Evolutionary conservation across 2,113 vertebrate genomes (phyloP).

Genomic region (Ameiurus melas): DNA sequence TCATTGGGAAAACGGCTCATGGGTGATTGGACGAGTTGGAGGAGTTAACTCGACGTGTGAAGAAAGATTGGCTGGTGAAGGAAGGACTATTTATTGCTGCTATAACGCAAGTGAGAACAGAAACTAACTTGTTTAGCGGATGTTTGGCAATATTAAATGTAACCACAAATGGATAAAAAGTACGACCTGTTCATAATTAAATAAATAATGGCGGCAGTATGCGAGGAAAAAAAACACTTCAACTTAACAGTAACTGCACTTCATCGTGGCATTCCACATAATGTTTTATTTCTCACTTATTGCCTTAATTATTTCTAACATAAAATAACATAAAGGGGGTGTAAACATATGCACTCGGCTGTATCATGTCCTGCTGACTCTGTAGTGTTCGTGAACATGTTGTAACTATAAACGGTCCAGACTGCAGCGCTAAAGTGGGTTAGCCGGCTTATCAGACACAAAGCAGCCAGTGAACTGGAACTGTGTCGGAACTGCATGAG

Average conservation of each 20-base stretch:
- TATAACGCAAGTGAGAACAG: background rate
- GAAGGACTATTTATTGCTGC: background rate
- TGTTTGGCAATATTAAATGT: background rate
- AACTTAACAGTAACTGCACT: background rate
- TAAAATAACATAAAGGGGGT: no score
- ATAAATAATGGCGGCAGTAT: background rate
- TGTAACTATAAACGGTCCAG: background rate
- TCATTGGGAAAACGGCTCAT: background rate
- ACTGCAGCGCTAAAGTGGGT: constrained; percentile 28
- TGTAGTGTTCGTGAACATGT: background rate
- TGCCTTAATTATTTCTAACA: no score
- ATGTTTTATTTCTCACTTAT: background rate
- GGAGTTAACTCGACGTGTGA: background rate
- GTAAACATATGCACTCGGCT: background rate
- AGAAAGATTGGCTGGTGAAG: background rate
- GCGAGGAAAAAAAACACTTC: background rate
- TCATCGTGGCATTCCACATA: background rate
- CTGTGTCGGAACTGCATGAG: constrained; percentile 48
- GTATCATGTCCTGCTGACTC: background rate
- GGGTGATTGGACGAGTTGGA: background rate
- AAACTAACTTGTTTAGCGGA: background rate
- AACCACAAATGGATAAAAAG: background rate
- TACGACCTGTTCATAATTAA: background rate
- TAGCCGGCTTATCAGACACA: constrained; percentile 45
- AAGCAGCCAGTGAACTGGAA: constrained; percentile 48